These are phyloP conservation scores for Heliconius erato DNA, from an alignment of 2,888 invertebrate genomes.

Conservation along the genomic window DNA sequence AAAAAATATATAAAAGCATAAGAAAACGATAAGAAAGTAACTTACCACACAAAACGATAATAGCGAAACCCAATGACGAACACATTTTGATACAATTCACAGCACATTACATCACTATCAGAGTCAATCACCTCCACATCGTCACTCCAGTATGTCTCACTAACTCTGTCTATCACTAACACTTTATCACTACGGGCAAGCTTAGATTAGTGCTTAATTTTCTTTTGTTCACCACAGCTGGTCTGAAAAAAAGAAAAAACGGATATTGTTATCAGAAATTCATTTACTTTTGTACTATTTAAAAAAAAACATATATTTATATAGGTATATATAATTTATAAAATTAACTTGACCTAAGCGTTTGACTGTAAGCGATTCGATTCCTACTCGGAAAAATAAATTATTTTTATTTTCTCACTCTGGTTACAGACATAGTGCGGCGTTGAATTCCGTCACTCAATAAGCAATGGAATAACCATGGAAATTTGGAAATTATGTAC, in stretches of 20 bases:
- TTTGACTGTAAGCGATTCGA: too few species aligned
- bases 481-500: too few species aligned
- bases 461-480: not conserved
- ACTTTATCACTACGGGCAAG: slow-evolving; percentile 32
- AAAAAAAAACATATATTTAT: too few species aligned
- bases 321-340: too few species aligned
- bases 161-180: slow-evolving; percentile 18
- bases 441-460: not conserved
- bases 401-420: too few species aligned
- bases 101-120: slow-evolving; percentile 73
- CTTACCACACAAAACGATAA: slow-evolving; percentile 74
- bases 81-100: slow-evolving; percentile 71
- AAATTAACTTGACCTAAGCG: too few species aligned
- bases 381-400: too few species aligned
- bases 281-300: too few species aligned
- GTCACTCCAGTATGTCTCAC: slow-evolving; percentile 54
- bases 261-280: not conserved
- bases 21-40: slow-evolving; percentile 44
- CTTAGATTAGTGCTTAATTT: slow-evolving; percentile 25
- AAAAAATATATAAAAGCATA: not conserved
- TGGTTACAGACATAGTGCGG: not conserved
- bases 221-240: slow-evolving; percentile 3
- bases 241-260: slow-evolving; percentile 40
- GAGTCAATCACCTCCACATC: slow-evolving; percentile 70
- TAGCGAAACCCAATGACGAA: slow-evolving; percentile 68